Conservation (phyloP, 2,797 vertebrate species). For the Borostomias antarcticus region DNA sequence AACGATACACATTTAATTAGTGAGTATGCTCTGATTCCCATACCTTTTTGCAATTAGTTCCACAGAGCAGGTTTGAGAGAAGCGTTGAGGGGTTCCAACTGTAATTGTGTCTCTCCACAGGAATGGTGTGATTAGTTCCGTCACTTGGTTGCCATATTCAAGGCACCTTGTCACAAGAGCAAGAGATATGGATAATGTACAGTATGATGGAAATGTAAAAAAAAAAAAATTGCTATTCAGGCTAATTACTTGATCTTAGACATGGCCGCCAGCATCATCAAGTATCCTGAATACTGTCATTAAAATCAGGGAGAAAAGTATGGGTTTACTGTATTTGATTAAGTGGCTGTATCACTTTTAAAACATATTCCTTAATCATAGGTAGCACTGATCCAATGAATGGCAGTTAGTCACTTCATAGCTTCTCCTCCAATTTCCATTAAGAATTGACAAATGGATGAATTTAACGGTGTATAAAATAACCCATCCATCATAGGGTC, state of each 20-base stretch:
- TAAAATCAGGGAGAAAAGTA: not conserved
- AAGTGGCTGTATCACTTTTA: slow-evolving; percentile 30
- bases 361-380: slow-evolving; percentile 57
- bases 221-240: slow-evolving; percentile 36
- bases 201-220: slow-evolving; percentile 24
- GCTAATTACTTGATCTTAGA: slow-evolving; percentile 20
- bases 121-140: slow-evolving; percentile 34
- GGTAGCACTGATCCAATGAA: slow-evolving; percentile 53
- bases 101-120: slow-evolving; percentile 9
- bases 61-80: slow-evolving; percentile 30
- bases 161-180: slow-evolving; percentile 40
- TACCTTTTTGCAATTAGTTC: slow-evolving; percentile 25
- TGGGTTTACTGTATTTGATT: not conserved
- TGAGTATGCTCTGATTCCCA: slow-evolving; percentile 40
- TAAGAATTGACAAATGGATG: slow-evolving; percentile 71
- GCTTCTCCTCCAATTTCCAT: slow-evolving; percentile 57
- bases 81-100: slow-evolving; percentile 24
- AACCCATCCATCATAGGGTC: slow-evolving; percentile 63
- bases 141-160: slow-evolving; percentile 42
- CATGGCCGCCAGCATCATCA: slow-evolving; percentile 36
- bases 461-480: slow-evolving; percentile 73
- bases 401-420: slow-evolving; percentile 59
- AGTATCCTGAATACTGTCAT: slow-evolving; percentile 43
- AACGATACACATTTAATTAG: slow-evolving; percentile 24
- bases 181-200: slow-evolving; percentile 31